Conservation (phyloP, 2,797 vertebrate species). For the Petrocephalus schoutedeni region DNA sequence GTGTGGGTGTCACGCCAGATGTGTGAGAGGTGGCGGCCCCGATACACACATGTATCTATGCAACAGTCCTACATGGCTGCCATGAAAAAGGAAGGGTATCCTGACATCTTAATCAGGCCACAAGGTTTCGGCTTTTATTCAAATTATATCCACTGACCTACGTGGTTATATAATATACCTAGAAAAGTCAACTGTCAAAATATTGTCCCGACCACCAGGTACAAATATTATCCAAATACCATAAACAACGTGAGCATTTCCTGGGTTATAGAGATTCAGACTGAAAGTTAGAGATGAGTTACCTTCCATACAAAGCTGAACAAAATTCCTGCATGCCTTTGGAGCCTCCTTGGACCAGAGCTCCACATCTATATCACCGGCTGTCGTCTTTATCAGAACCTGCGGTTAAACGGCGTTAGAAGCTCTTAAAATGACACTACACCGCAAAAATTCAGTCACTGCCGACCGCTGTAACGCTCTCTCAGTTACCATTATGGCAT, state of each 20-base stretch:
- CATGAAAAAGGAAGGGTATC: neutral
- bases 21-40: neutral
- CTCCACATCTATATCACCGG: slow-evolving; percentile 93
- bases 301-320: slow-evolving; percentile 97
- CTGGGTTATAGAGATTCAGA: neutral
- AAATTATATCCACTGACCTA: neutral
- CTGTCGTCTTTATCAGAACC: slow-evolving; percentile 91
- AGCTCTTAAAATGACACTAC: neutral
- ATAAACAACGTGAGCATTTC: neutral
- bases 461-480: neutral
- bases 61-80: neutral
- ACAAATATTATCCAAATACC: neutral
- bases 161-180: neutral
- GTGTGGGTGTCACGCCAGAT: neutral
- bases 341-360: slow-evolving; percentile 95
- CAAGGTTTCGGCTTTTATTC: neutral
- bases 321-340: slow-evolving; percentile 90
- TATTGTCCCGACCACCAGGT: neutral
- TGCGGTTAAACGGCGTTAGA: slow-evolving; percentile 37
- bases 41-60: neutral
- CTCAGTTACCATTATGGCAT: neutral
- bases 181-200: neutral
- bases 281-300: slow-evolving; percentile 30
- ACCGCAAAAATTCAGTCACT: neutral
- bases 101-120: neutral